These are phyloP conservation scores for Bufotes viridis DNA, from an alignment of 2,797 vertebrate genomes.

Conservation along the genomic window DNA sequence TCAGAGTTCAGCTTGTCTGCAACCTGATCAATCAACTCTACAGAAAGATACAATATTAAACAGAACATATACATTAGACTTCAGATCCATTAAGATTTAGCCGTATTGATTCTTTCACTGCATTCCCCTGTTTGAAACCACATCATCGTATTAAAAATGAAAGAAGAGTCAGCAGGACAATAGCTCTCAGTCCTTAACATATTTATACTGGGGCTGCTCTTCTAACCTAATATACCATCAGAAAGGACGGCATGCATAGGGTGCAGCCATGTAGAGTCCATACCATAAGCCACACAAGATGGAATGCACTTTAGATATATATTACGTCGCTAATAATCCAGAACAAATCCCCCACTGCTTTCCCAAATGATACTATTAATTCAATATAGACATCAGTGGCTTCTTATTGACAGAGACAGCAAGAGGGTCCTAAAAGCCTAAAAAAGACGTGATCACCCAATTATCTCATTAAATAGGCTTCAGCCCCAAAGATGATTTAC, in stretches of 20 bases:
- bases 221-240: conserved; percentile 29
- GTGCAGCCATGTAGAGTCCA: conserved; percentile 11
- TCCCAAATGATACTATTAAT: conserved; percentile 28
- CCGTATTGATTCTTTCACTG: conserved; percentile 61
- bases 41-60: conserved; percentile 63
- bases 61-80: conserved; percentile 65
- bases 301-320: conserved; percentile 37
- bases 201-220: conserved; percentile 26
- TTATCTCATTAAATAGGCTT: conserved; percentile 60
- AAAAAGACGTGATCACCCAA: conserved; percentile 41
- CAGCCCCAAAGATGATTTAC: conserved; percentile 58
- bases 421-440: conserved; percentile 44
- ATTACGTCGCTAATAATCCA: conserved; percentile 31
- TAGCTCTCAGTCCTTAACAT: conserved; percentile 43
- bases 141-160: conserved; percentile 56
- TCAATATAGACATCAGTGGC: conserved; percentile 51
- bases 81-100: conserved; percentile 65
- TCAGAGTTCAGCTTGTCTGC: conserved; percentile 65
- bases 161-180: conserved; percentile 49
- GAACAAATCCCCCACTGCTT: conserved; percentile 24
- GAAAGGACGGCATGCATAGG: background rate
- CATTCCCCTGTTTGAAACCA: conserved; percentile 43
- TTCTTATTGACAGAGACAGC: conserved; percentile 48
- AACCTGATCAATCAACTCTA: conserved; percentile 62
- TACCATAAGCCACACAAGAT: background rate